phyloP scores from a whole-genome alignment of 2,888 invertebrate species.

The Zygothrica quintamaculata region DNA sequence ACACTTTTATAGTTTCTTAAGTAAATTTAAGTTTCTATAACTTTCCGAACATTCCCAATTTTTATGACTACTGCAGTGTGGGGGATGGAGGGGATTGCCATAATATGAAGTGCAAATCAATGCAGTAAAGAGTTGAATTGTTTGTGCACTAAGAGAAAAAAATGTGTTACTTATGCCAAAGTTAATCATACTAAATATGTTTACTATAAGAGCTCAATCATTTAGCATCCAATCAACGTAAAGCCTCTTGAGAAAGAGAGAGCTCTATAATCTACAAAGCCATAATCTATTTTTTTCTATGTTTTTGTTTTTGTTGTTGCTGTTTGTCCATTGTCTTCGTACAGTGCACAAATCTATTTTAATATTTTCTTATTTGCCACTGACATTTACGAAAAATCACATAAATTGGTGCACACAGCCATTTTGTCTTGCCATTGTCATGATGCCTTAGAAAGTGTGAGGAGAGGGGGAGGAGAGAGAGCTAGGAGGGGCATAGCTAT shows the following conservation, averaged over 20 bases:
- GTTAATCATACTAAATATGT: no score
- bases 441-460: no score
- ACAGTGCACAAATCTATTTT: constrained; percentile 77
- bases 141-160: constrained; percentile 32
- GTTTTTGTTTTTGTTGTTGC: no score
- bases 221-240: constrained; percentile 40
- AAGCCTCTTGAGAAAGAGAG: constrained; percentile 45
- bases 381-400: constrained; percentile 77
- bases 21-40: constrained; percentile 37
- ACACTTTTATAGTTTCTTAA: constrained; percentile 54
- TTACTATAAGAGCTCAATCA: constrained; percentile 21
- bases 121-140: constrained; percentile 22
- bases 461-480: no score
- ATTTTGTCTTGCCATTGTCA: constrained; percentile 55
- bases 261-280: constrained; percentile 32
- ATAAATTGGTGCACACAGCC: constrained; percentile 77
- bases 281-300: constrained; percentile 48
- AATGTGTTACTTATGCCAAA: background rate
- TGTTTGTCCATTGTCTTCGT: constrained; percentile 63
- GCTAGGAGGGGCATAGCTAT: background rate
- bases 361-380: constrained; percentile 80
- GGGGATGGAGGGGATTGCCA: no score
- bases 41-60: no score
- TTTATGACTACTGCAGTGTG: constrained; percentile 38
- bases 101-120: constrained; percentile 44